Conservation (phyloP, 2,888 invertebrate species). For the Plagodis pulveraria region DNA sequence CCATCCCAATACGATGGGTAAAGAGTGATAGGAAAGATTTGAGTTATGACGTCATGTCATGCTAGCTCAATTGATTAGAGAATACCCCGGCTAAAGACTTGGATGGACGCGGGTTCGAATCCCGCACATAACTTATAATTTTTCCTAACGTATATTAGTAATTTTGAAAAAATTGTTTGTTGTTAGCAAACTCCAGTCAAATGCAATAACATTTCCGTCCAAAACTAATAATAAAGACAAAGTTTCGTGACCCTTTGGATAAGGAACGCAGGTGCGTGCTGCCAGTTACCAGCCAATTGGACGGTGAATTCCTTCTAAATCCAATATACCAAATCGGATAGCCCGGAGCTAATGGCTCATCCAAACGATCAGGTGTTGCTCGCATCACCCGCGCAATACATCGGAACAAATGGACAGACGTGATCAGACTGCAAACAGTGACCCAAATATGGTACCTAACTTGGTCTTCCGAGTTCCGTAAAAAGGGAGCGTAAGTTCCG, state of each 20-base stretch:
- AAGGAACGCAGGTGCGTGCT: constrained; percentile 11
- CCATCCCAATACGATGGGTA: too few species aligned
- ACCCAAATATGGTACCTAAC: constrained; percentile 51
- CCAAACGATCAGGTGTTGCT: constrained; percentile 64
- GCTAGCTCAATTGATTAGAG: too few species aligned
- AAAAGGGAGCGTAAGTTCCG: constrained; percentile 24
- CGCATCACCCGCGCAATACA: constrained; percentile 62
- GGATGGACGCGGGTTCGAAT: too few species aligned
- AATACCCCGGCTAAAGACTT: too few species aligned
- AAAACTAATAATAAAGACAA: too few species aligned
- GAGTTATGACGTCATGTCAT: too few species aligned
- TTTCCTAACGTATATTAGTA: too few species aligned
- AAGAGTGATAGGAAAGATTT: too few species aligned
- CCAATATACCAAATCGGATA: constrained; percentile 35
- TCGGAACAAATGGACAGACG: constrained; percentile 79
- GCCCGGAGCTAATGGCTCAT: constrained; percentile 33
- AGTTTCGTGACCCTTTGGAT: not conserved
- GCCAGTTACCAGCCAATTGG: constrained; percentile 9
- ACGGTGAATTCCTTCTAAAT: constrained; percentile 24
- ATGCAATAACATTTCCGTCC: too few species aligned
- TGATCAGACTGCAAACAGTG: constrained; percentile 63
- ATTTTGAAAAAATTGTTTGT: too few species aligned
- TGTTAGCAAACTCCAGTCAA: too few species aligned
- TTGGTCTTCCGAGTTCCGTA: constrained; percentile 13
- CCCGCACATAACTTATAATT: too few species aligned